Evolutionary conservation across 2,888 invertebrate genomes (phyloP).

Genomic region (Lydus trimaculatus): DNA sequence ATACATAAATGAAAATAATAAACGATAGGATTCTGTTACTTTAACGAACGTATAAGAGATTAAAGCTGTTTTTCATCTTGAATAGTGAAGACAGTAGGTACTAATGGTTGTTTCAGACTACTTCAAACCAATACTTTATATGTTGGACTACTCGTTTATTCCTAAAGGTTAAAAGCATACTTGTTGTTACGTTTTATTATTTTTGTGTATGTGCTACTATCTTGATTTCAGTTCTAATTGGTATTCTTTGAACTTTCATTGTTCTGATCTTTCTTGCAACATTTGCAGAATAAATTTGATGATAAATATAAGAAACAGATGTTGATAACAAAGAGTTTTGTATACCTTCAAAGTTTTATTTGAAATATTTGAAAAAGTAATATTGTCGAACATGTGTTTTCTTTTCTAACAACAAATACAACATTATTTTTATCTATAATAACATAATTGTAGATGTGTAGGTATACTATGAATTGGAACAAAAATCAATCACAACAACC

Average conservation of each 20-base stretch:
- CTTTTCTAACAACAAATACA: not conserved
- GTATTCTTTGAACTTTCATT: conserved; percentile 24
- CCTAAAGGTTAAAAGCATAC: conserved; percentile 36
- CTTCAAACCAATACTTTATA: conserved; percentile 16
- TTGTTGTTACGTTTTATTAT: conserved; percentile 36
- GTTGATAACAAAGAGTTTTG: not conserved
- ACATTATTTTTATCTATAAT: not conserved
- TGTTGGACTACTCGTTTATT: conserved; percentile 23
- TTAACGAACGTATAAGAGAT: conserved; percentile 30
- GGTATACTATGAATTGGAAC: no score
- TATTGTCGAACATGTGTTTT: not conserved
- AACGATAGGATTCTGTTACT: not conserved
- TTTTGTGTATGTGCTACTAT: conserved; percentile 19
- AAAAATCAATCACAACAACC: not conserved
- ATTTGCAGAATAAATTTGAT: not conserved
- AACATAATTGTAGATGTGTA: not conserved
- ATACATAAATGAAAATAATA: not conserved
- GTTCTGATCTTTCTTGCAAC: not conserved
- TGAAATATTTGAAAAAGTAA: conserved; percentile 10
- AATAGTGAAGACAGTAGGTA: not conserved
- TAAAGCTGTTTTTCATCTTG: conserved; percentile 24
- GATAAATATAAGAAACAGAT: not conserved
- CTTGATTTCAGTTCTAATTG: conserved; percentile 20
- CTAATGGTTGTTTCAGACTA: conserved; percentile 17
- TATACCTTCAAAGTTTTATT: conserved; percentile 6